Evolutionary conservation across 2,888 invertebrate species (phyloP).

Genomic region (Agrochola litura): DNA sequence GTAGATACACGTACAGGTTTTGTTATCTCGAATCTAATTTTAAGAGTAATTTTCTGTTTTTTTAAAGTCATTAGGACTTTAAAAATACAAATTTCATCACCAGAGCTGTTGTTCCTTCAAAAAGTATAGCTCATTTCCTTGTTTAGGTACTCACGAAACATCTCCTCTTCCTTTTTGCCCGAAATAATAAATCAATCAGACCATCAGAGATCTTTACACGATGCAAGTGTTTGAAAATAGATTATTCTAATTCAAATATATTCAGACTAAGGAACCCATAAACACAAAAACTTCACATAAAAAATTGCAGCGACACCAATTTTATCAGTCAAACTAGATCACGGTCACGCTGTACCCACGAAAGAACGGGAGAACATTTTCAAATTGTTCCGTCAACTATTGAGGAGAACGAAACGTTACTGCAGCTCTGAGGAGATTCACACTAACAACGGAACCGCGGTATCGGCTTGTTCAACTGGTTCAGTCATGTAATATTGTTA

Average conservation of each 20-base stretch:
- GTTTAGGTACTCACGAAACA: not conserved
- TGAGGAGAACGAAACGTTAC: constrained; percentile 52
- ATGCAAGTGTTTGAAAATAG: not conserved
- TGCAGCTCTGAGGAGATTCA: constrained; percentile 29
- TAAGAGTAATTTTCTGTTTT: too few species aligned
- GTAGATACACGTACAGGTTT: too few species aligned
- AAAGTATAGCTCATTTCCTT: not conserved
- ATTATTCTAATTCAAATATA: not conserved
- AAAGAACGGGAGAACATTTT: constrained; percentile 58
- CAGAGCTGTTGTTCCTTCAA: not conserved
- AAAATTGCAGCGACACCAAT: constrained; percentile 30
- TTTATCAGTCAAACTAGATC: constrained; percentile 28
- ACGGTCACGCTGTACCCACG: not conserved
- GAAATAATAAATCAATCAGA: not conserved
- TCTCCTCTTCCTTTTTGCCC: too few species aligned
- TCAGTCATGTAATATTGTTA: not conserved
- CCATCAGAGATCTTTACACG: too few species aligned
- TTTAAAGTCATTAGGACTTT: too few species aligned
- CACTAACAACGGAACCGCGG: constrained; percentile 6
- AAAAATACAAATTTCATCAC: not conserved
- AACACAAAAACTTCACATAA: not conserved
- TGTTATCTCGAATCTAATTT: not conserved
- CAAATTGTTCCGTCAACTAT: constrained; percentile 80
- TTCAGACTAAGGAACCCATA: too few species aligned
- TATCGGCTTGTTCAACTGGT: not conserved